These are phyloP conservation scores for Drosophila recens DNA, from an alignment of 2,888 invertebrate genomes.

Conservation along the genomic window DNA sequence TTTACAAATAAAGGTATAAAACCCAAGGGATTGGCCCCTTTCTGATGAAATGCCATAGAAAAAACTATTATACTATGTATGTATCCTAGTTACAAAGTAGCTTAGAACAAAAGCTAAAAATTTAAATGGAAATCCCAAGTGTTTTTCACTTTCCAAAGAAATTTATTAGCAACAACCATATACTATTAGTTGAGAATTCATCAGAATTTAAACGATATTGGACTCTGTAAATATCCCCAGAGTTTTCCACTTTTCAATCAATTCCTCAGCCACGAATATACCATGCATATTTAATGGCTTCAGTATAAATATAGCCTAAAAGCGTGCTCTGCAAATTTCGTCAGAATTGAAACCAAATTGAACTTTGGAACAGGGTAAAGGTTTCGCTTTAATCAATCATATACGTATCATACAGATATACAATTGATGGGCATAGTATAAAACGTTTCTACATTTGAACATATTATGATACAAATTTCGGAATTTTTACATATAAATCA, in stretches of 20 bases:
- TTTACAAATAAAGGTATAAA: not conserved
- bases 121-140: not conserved
- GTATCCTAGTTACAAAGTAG: not conserved
- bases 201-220: not conserved
- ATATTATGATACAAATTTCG: slow-evolving; percentile 33
- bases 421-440: slow-evolving; percentile 1
- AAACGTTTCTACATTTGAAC: slow-evolving; percentile 18
- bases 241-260: not conserved
- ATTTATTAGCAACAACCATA: not conserved
- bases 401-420: slow-evolving; percentile 9
- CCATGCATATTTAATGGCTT: not conserved
- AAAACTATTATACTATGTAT: not conserved
- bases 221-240: not conserved
- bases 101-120: not conserved
- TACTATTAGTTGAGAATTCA: not conserved
- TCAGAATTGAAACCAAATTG: not conserved
- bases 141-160: not conserved
- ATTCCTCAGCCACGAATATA: too few relatives aligned
- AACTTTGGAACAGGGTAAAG: slow-evolving; percentile 3
- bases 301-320: not conserved
- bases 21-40: not conserved
- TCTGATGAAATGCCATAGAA: not conserved
- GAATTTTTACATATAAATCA: slow-evolving; percentile 64
- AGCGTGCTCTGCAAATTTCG: not conserved
- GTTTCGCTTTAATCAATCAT: slow-evolving; percentile 2